Conservation (phyloP, 2,797 vertebrate species). For the Erithacus rubecula region DNA sequence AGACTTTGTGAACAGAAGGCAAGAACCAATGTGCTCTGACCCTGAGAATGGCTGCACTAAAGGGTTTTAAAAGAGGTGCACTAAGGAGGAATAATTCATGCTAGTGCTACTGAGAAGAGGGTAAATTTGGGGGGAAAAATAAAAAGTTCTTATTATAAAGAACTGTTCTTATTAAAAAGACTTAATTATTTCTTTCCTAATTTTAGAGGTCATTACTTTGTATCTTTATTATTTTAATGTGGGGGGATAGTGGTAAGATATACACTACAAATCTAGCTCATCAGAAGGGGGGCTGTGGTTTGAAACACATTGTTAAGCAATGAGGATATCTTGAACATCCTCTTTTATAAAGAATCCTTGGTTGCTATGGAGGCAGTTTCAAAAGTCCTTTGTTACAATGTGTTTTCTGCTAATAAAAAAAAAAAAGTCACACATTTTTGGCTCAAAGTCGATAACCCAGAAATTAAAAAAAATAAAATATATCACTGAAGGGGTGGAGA, state of each 20-base stretch:
- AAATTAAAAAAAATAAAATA: background rate
- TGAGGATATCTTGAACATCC: slow-evolving; percentile 8
- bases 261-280: background rate
- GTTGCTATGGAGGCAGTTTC: slow-evolving; percentile 60
- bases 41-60: background rate
- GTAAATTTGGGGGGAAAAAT: background rate
- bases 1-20: background rate
- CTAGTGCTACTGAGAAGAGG: background rate
- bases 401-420: slow-evolving; percentile 2
- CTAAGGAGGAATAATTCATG: background rate
- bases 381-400: slow-evolving; percentile 48
- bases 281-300: background rate
- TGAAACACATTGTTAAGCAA: slow-evolving; percentile 17
- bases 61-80: background rate
- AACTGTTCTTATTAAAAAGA: background rate
- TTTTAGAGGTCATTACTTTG: background rate
- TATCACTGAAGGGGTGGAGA: background rate
- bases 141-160: background rate
- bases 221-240: background rate
- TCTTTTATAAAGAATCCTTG: slow-evolving; percentile 32
- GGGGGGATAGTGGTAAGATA: background rate
- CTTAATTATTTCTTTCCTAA: background rate
- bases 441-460: slow-evolving; percentile 3
- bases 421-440: background rate
- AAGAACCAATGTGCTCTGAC: background rate